Evolutionary conservation across 2,113 vertebrate species (phyloP), one percentile per base, ranked within the genome.

Genomic region (Tilapia sparmanii): DNA sequence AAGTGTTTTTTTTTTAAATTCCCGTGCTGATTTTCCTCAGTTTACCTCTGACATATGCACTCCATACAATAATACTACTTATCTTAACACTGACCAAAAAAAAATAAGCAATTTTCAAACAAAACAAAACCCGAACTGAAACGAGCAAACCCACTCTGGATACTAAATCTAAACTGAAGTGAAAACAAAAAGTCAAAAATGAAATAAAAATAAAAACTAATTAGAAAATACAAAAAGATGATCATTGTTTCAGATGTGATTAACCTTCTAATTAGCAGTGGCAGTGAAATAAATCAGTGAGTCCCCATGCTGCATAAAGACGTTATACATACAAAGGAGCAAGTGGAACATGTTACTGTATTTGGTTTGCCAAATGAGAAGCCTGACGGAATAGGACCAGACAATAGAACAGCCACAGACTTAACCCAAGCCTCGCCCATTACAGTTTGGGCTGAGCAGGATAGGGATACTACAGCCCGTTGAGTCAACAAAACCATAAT

Each of bases 401-500:
- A 90, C 61, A 89, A 93, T 54, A 57, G 50, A 13, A 52, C 7
- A 66, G 83, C 33, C 55, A 16, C 13, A 86, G 71, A 73, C 33
- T 47, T 33, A 82, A 66, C 45, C 22, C 6, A 8, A 78, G 90
- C 88, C 90, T 79, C 82, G 26, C 81, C 86, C 78, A 6, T 78
- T 86, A 59, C 89, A 8, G 76, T 90, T 88, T 83, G 73, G 50
- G 24, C 45, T 83, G 26, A 78, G 29, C 90, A 92, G 93, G 86
- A 93, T 85, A 57, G 19, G 82, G 83, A 91, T 88, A 78, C 29
- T 84, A 45, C 76, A 89, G 89, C 87, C 40, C 33, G 29, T 81
- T 80, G 54, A 89, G 89, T 87, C 87, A 93, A 86, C 87, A 84
- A 68, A 89, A 59, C 90, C 59, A 80, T 52, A 71, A 76, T 82